These are phyloP conservation scores for Copsychus sechellarum DNA, from an alignment of 2,113 vertebrate genomes.

Conservation along the genomic window DNA sequence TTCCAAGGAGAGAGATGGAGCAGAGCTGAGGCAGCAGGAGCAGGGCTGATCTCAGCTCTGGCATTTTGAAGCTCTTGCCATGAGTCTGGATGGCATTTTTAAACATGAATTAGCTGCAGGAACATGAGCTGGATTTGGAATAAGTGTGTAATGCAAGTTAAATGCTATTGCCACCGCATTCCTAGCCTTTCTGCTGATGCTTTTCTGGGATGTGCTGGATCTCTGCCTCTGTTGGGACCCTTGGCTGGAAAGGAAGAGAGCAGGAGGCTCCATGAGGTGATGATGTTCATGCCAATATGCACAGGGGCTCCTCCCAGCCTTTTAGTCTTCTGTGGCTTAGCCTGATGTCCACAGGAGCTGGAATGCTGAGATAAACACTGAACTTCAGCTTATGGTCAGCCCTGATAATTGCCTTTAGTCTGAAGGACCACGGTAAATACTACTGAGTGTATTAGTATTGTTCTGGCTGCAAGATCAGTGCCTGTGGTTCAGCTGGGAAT, in stretches of 20 bases:
- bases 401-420: neutral
- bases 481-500: neutral
- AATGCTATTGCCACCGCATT: neutral
- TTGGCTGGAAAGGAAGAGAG: neutral
- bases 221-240: neutral
- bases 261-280: rapidly evolving
- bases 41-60: neutral
- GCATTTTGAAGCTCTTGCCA: neutral
- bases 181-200: neutral
- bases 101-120: neutral
- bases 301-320: neutral
- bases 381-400: neutral
- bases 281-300: rapidly evolving
- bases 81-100: neutral
- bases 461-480: neutral
- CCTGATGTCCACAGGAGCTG: neutral
- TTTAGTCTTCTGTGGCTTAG: neutral
- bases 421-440: neutral
- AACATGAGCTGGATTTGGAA: neutral
- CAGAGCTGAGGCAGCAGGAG: neutral
- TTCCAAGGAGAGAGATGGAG: rapidly evolving
- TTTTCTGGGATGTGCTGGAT: neutral
- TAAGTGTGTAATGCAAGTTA: neutral
- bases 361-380: neutral
- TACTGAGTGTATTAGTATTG: neutral